A percentile compares a stretch with the other conserved stretches of the same genome.
Evolutionary conservation across 1,140 invertebrate species (phyloP).

Genomic region (Papilio polytes): DNA sequence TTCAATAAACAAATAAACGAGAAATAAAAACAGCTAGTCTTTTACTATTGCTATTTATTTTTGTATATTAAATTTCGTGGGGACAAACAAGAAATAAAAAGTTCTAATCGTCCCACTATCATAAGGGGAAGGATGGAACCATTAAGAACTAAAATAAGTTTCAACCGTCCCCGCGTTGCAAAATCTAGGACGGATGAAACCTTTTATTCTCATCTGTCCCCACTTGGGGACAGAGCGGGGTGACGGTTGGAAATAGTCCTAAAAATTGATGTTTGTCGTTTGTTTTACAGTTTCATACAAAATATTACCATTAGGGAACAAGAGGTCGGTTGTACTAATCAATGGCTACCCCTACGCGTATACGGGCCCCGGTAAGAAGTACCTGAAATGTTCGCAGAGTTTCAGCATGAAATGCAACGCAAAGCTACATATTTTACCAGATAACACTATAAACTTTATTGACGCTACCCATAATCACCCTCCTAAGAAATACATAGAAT

Average conservation of each 20-base stretch:
- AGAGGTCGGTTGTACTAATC: neutral
- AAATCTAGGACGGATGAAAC: neutral
- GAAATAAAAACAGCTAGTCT: no score
- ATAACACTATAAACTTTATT: neutral
- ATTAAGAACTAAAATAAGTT: no score
- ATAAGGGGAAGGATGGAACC: no score
- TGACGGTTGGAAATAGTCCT: neutral
- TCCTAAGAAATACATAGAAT: slow-evolving; percentile 18
- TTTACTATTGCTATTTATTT: no score
- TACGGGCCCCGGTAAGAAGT: slow-evolving; percentile 12
- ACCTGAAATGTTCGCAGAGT: slow-evolving; percentile 24
- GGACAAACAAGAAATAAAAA: no score
- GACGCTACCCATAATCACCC: slow-evolving; percentile 10
- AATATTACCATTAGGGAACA: slow-evolving; percentile 16
- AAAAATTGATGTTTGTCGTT: neutral
- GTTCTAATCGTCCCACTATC: no score
- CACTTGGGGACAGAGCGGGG: neutral
- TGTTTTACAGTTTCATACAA: slow-evolving; percentile 13
- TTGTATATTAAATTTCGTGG: no score
- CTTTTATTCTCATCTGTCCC: no score
- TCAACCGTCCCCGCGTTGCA: no score
- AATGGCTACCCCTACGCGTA: slow-evolving; percentile 13
- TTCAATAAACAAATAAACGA: no score
- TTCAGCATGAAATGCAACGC: slow-evolving; percentile 5
- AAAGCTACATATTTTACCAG: neutral